phyloP scores from a whole-genome alignment of 2,888 invertebrate genomes.

The Venustoraphidia nigricollis region DNA sequence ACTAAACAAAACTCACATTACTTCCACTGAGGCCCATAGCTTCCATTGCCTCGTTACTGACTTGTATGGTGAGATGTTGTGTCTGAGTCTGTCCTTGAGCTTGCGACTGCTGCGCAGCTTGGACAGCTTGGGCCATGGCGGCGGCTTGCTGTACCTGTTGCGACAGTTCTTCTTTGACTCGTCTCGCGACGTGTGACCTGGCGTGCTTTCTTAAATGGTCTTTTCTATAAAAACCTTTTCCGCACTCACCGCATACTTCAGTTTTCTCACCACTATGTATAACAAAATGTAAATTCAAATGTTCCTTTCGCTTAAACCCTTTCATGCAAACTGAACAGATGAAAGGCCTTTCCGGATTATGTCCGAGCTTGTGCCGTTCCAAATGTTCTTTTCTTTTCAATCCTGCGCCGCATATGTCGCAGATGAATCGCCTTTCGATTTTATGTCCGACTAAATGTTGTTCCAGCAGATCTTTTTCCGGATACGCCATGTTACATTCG shows the following conservation, averaged over 20 bases:
- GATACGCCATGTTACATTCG: slow-evolving; percentile 68
- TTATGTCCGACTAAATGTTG: slow-evolving; percentile 62
- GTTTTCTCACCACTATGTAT: slow-evolving; percentile 76
- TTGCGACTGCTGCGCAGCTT: slow-evolving; percentile 17
- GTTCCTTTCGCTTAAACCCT: slow-evolving; percentile 68
- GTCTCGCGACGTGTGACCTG: slow-evolving; percentile 59
- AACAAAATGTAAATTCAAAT: slow-evolving; percentile 67
- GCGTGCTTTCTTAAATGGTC: slow-evolving; percentile 70
- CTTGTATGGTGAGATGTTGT: slow-evolving; percentile 11
- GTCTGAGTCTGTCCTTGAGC: slow-evolving; percentile 14
- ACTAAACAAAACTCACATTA: not conserved
- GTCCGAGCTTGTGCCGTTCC: slow-evolving; percentile 62
- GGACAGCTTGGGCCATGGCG: slow-evolving; percentile 13
- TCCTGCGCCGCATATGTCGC: slow-evolving; percentile 62
- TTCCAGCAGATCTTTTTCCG: slow-evolving; percentile 64
- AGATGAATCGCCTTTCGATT: slow-evolving; percentile 63
- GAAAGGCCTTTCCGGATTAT: slow-evolving; percentile 67
- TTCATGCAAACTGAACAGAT: slow-evolving; percentile 64
- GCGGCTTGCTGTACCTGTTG: slow-evolving; percentile 24
- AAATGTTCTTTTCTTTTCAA: slow-evolving; percentile 65
- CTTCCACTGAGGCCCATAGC: slow-evolving; percentile 3
- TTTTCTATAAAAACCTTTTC: slow-evolving; percentile 65
- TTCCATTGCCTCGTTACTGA: slow-evolving; percentile 6
- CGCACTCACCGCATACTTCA: slow-evolving; percentile 61
- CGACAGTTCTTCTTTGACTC: slow-evolving; percentile 52